These are phyloP conservation scores for Amphipyra tragopoginis DNA, from an alignment of 2,888 invertebrate genomes.

Conservation along the genomic window DNA sequence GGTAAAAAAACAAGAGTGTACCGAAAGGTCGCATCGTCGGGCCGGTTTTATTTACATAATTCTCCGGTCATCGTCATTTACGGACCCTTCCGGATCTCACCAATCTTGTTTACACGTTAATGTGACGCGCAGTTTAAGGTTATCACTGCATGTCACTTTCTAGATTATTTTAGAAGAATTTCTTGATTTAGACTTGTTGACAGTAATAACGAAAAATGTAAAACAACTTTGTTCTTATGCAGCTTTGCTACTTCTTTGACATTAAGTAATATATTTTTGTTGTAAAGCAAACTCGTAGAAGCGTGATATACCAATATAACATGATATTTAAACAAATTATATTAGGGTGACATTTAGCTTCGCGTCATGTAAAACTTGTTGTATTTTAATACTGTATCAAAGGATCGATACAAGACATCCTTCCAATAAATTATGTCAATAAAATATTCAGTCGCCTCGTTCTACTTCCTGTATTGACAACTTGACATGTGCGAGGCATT, in stretches of 20 bases:
- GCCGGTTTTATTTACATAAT: constrained; percentile 11
- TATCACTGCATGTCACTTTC: constrained; percentile 5
- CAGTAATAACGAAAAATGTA: no score
- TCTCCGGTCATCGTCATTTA: constrained; percentile 20
- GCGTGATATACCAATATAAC: neutral
- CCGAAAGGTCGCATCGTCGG: constrained; percentile 15
- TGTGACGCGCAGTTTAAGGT: constrained; percentile 2
- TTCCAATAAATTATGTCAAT: constrained; percentile 8
- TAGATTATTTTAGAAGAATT: constrained; percentile 15
- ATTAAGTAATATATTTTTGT: neutral
- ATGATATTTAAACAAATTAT: neutral
- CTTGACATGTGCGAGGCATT: constrained; percentile 15
- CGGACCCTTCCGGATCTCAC: constrained; percentile 21
- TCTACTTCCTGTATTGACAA: constrained; percentile 12
- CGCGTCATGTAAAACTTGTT: neutral
- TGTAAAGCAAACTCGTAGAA: neutral
- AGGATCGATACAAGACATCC: constrained; percentile 11
- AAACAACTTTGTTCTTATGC: neutral
- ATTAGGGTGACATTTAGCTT: neutral
- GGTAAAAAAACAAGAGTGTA: constrained; percentile 17
- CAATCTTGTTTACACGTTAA: constrained; percentile 6
- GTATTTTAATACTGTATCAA: neutral
- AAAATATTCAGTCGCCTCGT: constrained; percentile 20
- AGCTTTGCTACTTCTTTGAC: neutral
- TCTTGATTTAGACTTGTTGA: neutral